Evolutionary conservation across 2,113 vertebrate genomes (phyloP).

Genomic region (Patagioenas fasciata): DNA sequence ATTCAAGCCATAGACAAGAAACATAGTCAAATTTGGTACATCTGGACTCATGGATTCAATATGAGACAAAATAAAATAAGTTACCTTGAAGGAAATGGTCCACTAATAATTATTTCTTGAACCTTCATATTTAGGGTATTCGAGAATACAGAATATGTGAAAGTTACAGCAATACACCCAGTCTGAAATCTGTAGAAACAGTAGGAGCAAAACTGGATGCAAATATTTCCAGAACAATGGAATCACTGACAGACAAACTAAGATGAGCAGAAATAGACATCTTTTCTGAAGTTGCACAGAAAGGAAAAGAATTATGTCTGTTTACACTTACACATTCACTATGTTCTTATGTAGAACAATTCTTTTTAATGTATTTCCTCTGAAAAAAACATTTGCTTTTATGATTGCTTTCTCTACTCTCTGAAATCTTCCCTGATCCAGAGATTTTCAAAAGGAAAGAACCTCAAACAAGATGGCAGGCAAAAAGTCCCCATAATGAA

Average conservation of each 20-base stretch:
- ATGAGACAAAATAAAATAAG: background rate
- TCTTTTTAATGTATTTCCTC: background rate
- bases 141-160: background rate
- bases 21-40: background rate
- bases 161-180: background rate
- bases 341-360: background rate
- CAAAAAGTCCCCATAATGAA: background rate
- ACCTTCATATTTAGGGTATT: background rate
- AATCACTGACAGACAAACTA: background rate
- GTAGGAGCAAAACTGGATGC: background rate
- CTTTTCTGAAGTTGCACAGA: background rate
- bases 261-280: background rate
- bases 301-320: background rate
- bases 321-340: background rate
- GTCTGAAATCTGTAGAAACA: background rate
- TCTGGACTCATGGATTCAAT: background rate
- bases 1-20: background rate
- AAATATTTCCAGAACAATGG: background rate
- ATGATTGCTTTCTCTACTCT: background rate
- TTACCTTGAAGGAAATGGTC: background rate
- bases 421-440: background rate
- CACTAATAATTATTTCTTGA: background rate
- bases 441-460: background rate
- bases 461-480: background rate
- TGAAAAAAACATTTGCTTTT: background rate